Base-by-base conservation (phyloP, 2,113 vertebrate genomes). In the Thryonomys swinderianus region DNA sequence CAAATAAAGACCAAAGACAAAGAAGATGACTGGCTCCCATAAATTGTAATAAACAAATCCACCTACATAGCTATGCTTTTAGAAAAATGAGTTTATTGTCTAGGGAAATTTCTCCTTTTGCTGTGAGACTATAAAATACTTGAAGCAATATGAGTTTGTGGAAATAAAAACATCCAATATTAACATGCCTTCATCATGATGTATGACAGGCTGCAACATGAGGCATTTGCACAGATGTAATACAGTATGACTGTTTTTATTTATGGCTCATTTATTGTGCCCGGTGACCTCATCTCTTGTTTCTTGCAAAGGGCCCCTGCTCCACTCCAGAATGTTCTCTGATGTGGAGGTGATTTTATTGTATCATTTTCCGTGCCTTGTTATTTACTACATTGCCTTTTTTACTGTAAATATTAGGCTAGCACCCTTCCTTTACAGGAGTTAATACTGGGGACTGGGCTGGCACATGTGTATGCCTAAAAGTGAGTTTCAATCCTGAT, bases 201-300 rank as follows among this genome's bases (percentile, higher is more conserved):
- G 18, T 42, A 67, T 66, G 57, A 74, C 18, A 69, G 12, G 34
- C 53, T 69, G 11, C 9, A 71, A 8, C 42, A 37, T 9, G 74
- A 80, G 74, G 34, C 45, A 45, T 81, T 76, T 79, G 21, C 42
- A 48, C 2, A 53, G 34, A 20, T 23, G 7, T 53, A 48, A 8
- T 23, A 45, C 16, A 53, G 3, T 40, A 20, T 62, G 61, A 53
- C 61, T 16, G 45, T 69, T 89, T 88, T 74, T 89, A 71, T 71
- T 85, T 90, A 61, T 85, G 55, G 34, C 18, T 20, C 17, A 71
- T 62, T 90, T 88, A 34, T 9, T 12, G 40, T 2, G 71, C 48
- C 14, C 94, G 53, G 40, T 85, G 30, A 92, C 80, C 10, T 92
- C 91, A 53, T 84, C 18, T 73, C 80, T 82, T 62, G 32, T 51